Conservation (phyloP, 30 jellyfish, hydroid and myxozoan genomes). For the Aurelia aurita complex sp. Pacific region DNA sequence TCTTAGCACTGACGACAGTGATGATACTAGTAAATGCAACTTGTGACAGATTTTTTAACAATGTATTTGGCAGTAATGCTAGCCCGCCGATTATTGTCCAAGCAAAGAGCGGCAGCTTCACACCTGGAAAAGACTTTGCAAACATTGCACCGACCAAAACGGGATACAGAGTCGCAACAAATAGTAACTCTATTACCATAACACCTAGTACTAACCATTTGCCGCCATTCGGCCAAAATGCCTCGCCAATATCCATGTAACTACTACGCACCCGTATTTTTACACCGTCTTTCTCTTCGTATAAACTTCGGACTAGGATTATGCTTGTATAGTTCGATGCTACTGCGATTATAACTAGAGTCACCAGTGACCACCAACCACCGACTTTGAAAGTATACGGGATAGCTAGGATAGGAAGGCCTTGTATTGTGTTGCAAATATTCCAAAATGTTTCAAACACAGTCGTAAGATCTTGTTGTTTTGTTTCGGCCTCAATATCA, state of each 20-base stretch:
- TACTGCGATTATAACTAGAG: constrained; percentile 71
- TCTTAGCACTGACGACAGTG: constrained; percentile 89
- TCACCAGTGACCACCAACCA: constrained; percentile 94
- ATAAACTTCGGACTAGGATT: constrained; percentile 70
- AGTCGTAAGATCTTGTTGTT: constrained; percentile 75
- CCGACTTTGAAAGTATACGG: constrained; percentile 92
- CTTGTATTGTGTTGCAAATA: constrained; percentile 82
- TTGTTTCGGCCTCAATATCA: constrained; percentile 29
- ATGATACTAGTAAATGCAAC: constrained; percentile 97
- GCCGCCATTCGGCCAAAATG: constrained; percentile 93
- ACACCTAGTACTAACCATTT: constrained; percentile 65
- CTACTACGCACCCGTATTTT: constrained; percentile 80
- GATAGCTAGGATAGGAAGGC: constrained; percentile 91
- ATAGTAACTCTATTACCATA: constrained; percentile 85
- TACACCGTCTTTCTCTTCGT: constrained; percentile 85
- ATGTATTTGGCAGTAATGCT: constrained; percentile 84
- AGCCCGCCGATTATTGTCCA: constrained; percentile 95
- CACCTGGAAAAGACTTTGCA: constrained; percentile 81
- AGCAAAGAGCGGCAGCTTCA: constrained; percentile 73
- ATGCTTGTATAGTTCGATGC: constrained; percentile 90
- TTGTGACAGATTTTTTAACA: constrained; percentile 81
- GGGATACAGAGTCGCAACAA: constrained; percentile 89
- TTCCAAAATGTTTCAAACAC: constrained; percentile 80
- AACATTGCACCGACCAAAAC: constrained; percentile 93
- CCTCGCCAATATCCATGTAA: constrained; percentile 94